Evolutionary conservation across 1,140 invertebrate species (phyloP).

Genomic region (Temnothorax longispinosus): DNA sequence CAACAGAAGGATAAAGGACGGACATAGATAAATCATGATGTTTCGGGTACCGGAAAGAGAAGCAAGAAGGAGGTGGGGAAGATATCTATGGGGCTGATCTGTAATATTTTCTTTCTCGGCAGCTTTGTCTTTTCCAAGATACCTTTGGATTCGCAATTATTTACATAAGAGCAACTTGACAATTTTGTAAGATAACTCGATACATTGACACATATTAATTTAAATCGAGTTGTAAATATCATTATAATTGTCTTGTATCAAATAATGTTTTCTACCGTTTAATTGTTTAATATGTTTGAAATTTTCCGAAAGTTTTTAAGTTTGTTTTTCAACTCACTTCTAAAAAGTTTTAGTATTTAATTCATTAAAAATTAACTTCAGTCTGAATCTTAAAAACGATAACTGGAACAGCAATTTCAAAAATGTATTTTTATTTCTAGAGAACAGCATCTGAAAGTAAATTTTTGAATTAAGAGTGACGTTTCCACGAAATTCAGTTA

Average conservation of each 20-base stretch:
- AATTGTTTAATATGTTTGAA: neutral
- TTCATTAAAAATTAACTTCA: neutral
- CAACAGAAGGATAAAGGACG: slow-evolving; percentile 65
- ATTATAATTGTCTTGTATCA: too few relatives aligned
- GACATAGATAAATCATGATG: slow-evolving; percentile 73
- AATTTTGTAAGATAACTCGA: neutral
- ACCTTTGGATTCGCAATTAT: neutral
- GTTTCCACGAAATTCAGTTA: neutral
- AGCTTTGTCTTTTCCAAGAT: slow-evolving; percentile 48
- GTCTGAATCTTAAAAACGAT: neutral
- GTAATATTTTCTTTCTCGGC: slow-evolving; percentile 48
- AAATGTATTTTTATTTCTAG: neutral
- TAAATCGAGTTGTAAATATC: neutral
- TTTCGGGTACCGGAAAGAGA: slow-evolving; percentile 39
- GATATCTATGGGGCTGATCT: slow-evolving; percentile 27
- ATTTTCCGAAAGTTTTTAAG: neutral
- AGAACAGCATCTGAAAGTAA: neutral
- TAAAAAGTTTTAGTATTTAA: neutral
- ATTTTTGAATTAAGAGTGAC: neutral
- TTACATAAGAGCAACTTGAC: neutral
- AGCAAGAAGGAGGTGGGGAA: neutral
- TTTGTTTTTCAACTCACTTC: neutral
- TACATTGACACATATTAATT: neutral
- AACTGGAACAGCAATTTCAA: neutral
- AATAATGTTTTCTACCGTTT: too few relatives aligned